These are phyloP conservation scores for Dioctria linearis DNA, from an alignment of 2,888 invertebrate genomes.

Conservation along the genomic window DNA sequence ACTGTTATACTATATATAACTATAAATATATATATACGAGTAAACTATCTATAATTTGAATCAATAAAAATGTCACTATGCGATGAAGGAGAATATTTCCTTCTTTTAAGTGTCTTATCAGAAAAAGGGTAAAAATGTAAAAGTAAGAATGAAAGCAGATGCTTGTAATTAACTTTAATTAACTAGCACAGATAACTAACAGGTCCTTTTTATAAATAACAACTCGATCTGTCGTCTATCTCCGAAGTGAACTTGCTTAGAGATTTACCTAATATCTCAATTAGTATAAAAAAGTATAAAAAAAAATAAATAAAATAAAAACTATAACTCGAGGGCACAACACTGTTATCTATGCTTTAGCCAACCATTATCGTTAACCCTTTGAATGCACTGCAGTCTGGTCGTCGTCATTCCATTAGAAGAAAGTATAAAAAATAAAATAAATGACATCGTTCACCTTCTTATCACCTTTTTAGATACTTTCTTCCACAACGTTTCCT, in stretches of 20 bases:
- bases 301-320: too few species aligned
- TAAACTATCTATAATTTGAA: too few species aligned
- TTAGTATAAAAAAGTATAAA: background rate
- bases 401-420: constrained; percentile 34
- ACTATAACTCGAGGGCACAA: background rate
- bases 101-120: background rate
- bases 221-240: background rate
- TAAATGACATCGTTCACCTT: constrained; percentile 39
- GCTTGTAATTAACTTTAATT: constrained; percentile 20
- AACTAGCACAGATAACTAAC: constrained; percentile 19
- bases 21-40: too few species aligned
- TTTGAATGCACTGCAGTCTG: constrained; percentile 11
- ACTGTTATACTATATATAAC: too few species aligned
- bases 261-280: constrained; percentile 47
- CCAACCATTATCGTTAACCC: constrained; percentile 41
- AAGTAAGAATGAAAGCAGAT: constrained; percentile 27
- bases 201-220: constrained; percentile 20
- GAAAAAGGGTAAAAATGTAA: background rate
- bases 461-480: constrained; percentile 44
- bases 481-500: constrained; percentile 12
- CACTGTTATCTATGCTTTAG: constrained; percentile 12
- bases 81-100: background rate
- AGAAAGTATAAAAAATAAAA: constrained; percentile 8
- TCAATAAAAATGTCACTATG: too few species aligned
- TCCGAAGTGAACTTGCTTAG: background rate